These are phyloP conservation scores for Lepidurus couesii DNA, from an alignment of 1,140 invertebrate genomes.

Conservation along the genomic window DNA sequence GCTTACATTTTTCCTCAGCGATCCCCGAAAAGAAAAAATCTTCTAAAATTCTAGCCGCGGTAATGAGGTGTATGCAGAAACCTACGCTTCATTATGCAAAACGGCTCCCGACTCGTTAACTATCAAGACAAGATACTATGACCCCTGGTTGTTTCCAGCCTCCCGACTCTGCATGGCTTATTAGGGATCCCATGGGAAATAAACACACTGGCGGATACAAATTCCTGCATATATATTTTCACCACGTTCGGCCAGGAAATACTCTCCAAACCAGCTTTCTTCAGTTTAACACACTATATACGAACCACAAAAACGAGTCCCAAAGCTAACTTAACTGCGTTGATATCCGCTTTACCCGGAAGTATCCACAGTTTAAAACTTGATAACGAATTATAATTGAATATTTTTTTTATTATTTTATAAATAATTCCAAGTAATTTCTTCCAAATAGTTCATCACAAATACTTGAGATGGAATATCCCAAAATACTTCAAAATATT, in stretches of 20 bases:
- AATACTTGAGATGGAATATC: too few relatives aligned
- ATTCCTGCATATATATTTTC: conserved; percentile 11
- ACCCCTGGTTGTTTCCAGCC: not conserved
- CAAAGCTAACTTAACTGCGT: too few relatives aligned
- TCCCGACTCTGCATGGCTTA: not conserved
- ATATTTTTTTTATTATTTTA: too few relatives aligned
- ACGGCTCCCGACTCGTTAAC: conserved; percentile 20
- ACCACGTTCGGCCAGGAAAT: not conserved
- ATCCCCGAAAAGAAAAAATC: not conserved
- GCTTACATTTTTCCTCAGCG: not conserved
- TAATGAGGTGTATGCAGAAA: conserved; percentile 19
- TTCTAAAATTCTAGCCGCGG: not conserved
- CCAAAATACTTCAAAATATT: too few relatives aligned
- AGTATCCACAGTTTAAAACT: too few relatives aligned
- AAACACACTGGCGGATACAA: conserved; percentile 12
- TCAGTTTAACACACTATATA: not conserved
- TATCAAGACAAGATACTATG: conserved; percentile 19
- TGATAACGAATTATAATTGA: too few relatives aligned
- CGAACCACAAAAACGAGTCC: too few relatives aligned
- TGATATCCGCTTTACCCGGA: too few relatives aligned
- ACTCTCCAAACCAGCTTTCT: not conserved
- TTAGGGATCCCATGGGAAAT: conserved; percentile 19
- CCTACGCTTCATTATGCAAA: conserved; percentile 19
- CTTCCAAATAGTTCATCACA: too few relatives aligned
- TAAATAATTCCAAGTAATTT: too few relatives aligned